Base-by-base conservation (phyloP, 2,113 vertebrate species). In the Noturus placidus region DNA sequence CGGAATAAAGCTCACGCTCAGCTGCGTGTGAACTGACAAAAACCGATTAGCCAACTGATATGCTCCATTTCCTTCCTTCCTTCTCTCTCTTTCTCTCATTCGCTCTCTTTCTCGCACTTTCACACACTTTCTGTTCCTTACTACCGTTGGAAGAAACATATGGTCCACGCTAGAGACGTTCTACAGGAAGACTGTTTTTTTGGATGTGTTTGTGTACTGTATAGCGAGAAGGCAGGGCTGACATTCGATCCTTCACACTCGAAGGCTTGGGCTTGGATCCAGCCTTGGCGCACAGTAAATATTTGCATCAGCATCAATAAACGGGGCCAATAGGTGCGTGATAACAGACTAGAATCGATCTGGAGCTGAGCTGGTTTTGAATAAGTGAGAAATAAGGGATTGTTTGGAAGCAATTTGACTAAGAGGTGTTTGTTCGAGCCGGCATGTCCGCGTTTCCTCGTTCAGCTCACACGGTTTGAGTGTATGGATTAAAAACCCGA, bases 281-380 rank as follows among this genome's bases (percentile, higher is more conserved):
- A 72, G 63, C 76, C 56, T 61, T 59, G 59, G 30, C 82, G 56
- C 76, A 80, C 69, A 19, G 38, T 93, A 93, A 95, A 95, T 94
- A 95, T 95, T 95, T 95, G 94, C 92, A 92, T 94, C 94, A 70
- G 50, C 91, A 85, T 88, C 65, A 94, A 95, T 93, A 95, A 94
- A 95, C 93, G 90, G 92, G 93, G 88, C 92, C 89, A 91, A 93
- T 94, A 93, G 92, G 91, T 89, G 85, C 42, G 89, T 89, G 93
- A 94, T 95, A 95, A 93, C 92, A 93, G 89, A 89, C 89, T 84
- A 85, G 89, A 92, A 94, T 93, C 90, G 91, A 93, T 91, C 90
- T 76, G 67, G 59, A 67, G 59, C 42, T 67, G 42, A 65, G 54
- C 61, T 80, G 88, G 86, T 84, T 90, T 92, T 93, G 86, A 82